phyloP scores from a whole-genome alignment of 2,888 invertebrate species.

The Temnothorax rugatulus region DNA sequence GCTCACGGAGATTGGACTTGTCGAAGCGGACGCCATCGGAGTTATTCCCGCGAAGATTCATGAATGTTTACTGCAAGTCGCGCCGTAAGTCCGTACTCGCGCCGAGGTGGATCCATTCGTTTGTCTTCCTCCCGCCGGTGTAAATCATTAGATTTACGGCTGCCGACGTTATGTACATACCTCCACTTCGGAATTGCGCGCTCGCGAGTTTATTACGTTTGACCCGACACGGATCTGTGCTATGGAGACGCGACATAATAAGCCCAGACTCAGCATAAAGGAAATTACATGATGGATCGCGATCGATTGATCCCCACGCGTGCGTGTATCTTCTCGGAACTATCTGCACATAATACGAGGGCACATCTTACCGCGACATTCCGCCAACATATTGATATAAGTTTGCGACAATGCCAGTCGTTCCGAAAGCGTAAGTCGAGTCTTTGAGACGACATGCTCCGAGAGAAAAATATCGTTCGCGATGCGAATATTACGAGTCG shows the following conservation, averaged over 20 bases:
- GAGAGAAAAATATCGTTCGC: background rate
- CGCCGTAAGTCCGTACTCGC: constrained; percentile 40
- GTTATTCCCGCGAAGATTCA: constrained; percentile 52
- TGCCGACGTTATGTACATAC: constrained; percentile 23
- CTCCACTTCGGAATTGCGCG: background rate
- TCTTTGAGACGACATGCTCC: background rate
- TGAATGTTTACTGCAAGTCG: constrained; percentile 50
- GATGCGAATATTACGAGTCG: background rate
- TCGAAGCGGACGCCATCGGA: constrained; percentile 30
- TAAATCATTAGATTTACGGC: constrained; percentile 55
- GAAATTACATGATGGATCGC: constrained; percentile 36
- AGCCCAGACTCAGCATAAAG: background rate
- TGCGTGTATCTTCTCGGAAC: background rate
- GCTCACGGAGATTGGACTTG: constrained; percentile 45
- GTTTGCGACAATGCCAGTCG: background rate
- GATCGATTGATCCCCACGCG: constrained; percentile 35
- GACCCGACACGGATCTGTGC: constrained; percentile 23
- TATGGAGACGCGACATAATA: constrained; percentile 29
- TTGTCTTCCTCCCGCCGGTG: constrained; percentile 41
- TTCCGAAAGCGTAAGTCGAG: background rate
- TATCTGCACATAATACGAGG: background rate
- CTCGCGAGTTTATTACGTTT: constrained; percentile 34
- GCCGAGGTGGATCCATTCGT: constrained; percentile 30
- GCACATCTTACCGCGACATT: background rate
- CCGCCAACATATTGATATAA: background rate